These are phyloP conservation scores for Drosophila mayri DNA, from an alignment of 1,140 invertebrate species.

Conservation along the genomic window DNA sequence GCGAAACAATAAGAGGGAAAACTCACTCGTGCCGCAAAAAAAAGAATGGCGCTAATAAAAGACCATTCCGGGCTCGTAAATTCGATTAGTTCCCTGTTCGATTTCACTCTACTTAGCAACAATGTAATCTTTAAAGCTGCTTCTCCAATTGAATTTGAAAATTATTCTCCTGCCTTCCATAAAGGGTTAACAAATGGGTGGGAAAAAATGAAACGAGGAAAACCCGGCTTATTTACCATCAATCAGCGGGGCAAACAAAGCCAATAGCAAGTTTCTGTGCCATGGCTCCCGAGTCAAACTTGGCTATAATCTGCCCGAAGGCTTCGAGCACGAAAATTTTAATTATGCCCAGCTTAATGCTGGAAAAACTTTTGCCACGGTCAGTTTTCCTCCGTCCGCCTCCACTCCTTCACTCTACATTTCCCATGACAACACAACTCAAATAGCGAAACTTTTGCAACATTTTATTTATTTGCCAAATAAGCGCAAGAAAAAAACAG, in stretches of 20 bases:
- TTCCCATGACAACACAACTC: slow-evolving; percentile 39
- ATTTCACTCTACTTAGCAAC: slow-evolving; percentile 29
- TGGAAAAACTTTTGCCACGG: slow-evolving; percentile 62
- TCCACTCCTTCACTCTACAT: background rate
- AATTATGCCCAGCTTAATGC: slow-evolving; percentile 78
- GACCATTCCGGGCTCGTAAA: slow-evolving; percentile 27
- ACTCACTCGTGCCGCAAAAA: background rate
- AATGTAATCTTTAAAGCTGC: slow-evolving; percentile 51
- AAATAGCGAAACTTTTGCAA: slow-evolving; percentile 70
- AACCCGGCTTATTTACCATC: slow-evolving; percentile 65
- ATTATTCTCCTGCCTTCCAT: slow-evolving; percentile 13
- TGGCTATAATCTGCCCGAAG: slow-evolving; percentile 64
- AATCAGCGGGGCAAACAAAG: slow-evolving; percentile 68
- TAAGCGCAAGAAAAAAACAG: slow-evolving; percentile 25
- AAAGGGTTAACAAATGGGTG: slow-evolving; percentile 39
- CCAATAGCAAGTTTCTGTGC: slow-evolving; percentile 40
- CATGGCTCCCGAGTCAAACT: slow-evolving; percentile 37
- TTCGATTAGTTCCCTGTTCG: slow-evolving; percentile 47
- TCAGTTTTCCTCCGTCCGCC: slow-evolving; percentile 43
- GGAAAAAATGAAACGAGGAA: background rate
- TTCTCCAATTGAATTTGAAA: slow-evolving; percentile 57
- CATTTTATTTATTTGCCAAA: slow-evolving; percentile 78
- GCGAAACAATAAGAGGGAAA: slow-evolving; percentile 17
- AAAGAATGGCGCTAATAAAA: slow-evolving; percentile 45
- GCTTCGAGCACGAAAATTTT: slow-evolving; percentile 78